Evolutionary conservation across 1,140 invertebrate species (phyloP).

Genomic region (Zaprionus davidi): DNA sequence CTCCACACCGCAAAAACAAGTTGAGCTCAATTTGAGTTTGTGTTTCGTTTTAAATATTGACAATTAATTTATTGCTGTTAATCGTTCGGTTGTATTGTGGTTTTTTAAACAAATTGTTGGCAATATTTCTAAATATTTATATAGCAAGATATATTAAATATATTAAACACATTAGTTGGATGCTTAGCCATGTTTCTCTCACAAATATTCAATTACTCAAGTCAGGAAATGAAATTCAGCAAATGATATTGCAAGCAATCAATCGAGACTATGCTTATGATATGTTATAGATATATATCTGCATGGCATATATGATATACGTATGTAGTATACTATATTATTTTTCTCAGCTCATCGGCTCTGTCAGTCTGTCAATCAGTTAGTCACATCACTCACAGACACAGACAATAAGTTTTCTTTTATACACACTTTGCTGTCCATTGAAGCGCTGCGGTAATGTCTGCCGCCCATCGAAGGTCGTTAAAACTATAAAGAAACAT

Average conservation of each 20-base stretch:
- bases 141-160: not conserved
- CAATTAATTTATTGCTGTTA: conserved; percentile 58
- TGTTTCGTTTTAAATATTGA: conserved; percentile 13
- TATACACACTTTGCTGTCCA: conserved; percentile 53
- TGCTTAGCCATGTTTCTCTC: not conserved
- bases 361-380: conserved; percentile 50
- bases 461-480: conserved; percentile 73
- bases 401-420: conserved; percentile 16
- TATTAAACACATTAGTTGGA: not conserved
- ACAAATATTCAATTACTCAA: not conserved
- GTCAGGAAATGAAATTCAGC: not conserved
- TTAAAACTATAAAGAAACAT: not conserved
- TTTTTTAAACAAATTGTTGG: conserved; percentile 17
- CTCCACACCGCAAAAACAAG: conserved; percentile 36
- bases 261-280: not conserved
- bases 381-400: conserved; percentile 43
- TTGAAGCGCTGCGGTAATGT: conserved; percentile 71
- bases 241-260: not conserved
- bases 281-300: not conserved
- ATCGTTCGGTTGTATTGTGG: conserved; percentile 7
- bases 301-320: not conserved
- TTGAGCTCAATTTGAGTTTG: conserved; percentile 6
- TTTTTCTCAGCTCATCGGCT: not conserved
- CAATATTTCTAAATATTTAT: not conserved
- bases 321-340: not conserved